Conservation (phyloP, 2,888 invertebrate genomes). For the Imbricaverruca yamaguchii region DNA sequence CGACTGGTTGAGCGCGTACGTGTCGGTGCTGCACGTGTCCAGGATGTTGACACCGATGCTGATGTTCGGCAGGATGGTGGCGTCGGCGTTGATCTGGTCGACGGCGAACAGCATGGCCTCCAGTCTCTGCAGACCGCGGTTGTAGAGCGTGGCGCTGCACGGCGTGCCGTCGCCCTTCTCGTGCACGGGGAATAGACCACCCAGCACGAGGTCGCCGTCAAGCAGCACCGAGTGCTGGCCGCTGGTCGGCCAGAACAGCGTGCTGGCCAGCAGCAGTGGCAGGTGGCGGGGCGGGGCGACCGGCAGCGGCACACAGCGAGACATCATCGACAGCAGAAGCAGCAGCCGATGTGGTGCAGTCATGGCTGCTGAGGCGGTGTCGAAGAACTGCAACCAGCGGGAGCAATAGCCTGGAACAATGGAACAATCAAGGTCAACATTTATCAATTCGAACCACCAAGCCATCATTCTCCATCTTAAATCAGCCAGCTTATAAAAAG, state of each 20-base stretch:
- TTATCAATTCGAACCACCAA: too few species aligned
- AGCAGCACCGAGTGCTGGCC: constrained; percentile 29
- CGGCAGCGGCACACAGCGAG: too few species aligned
- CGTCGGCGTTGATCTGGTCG: constrained; percentile 49
- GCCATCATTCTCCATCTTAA: too few species aligned
- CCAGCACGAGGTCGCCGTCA: constrained; percentile 49
- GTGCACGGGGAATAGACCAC: constrained; percentile 53
- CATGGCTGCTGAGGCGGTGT: too few species aligned
- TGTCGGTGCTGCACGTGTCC: constrained; percentile 53
- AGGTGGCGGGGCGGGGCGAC: too few species aligned
- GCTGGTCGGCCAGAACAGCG: not conserved
- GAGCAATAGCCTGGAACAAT: too few species aligned
- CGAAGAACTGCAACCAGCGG: too few species aligned
- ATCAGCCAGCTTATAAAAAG: too few species aligned
- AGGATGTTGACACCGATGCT: constrained; percentile 48
- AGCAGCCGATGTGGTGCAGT: too few species aligned
- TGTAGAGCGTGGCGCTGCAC: constrained; percentile 45
- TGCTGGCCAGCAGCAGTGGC: too few species aligned
- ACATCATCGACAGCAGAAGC: too few species aligned
- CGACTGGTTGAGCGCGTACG: constrained; percentile 52
- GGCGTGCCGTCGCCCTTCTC: constrained; percentile 43
- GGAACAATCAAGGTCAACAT: too few species aligned
- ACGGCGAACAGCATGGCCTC: constrained; percentile 56
- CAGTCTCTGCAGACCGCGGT: constrained; percentile 48
- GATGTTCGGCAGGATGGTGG: constrained; percentile 45